Evolutionary conservation across 2,888 invertebrate genomes (phyloP).

Genomic region (Drosophila neonasuta): DNA sequence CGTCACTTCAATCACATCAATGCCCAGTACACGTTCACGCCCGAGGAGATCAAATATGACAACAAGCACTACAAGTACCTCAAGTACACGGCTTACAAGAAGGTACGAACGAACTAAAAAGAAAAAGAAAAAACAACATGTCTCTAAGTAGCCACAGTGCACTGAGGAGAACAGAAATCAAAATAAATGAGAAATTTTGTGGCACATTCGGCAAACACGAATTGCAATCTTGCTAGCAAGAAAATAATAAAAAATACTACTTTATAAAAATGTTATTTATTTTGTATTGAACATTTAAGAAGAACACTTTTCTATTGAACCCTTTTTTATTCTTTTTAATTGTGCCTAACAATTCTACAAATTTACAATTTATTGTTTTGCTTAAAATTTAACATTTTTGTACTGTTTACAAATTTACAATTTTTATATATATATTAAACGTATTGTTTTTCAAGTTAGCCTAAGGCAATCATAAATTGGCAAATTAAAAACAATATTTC

Average conservation of each 20-base stretch:
- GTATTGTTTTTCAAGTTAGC: no score
- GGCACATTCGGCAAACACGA: neutral
- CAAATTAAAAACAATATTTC: no score
- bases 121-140: neutral
- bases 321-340: no score
- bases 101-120: constrained; percentile 81
- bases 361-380: no score
- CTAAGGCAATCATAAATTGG: no score
- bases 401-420: no score
- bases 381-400: neutral
- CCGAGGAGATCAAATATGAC: constrained; percentile 89
- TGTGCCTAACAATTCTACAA: no score
- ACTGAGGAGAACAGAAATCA: neutral
- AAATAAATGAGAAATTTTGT: neutral
- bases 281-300: neutral
- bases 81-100: constrained; percentile 88
- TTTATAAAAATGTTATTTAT: neutral
- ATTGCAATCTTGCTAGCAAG: neutral
- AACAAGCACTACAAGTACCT: constrained; percentile 91
- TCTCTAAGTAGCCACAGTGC: neutral
- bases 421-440: no score
- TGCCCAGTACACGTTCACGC: constrained; percentile 86
- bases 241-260: neutral
- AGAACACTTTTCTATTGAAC: no score
- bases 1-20: constrained; percentile 82